Evolutionary conservation across 2,797 vertebrate genomes (phyloP).

Genomic region (Glossophaga mutica): DNA sequence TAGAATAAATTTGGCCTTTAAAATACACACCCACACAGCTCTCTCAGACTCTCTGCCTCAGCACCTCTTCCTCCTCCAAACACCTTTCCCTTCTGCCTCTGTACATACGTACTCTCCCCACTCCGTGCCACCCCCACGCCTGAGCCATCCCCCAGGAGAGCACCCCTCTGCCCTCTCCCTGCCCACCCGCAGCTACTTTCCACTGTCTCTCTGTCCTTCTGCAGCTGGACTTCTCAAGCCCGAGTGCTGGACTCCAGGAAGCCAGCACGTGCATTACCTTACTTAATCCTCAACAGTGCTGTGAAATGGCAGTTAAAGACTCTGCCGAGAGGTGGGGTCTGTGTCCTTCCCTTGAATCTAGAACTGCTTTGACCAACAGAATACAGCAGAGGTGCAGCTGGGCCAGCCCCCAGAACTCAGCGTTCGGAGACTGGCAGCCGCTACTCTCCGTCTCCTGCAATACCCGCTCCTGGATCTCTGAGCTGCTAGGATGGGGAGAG

Average conservation of each 20-base stretch:
- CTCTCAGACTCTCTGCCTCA: neutral
- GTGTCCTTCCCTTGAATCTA: neutral
- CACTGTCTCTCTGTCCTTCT: neutral
- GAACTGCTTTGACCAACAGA: neutral
- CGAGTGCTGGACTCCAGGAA: neutral
- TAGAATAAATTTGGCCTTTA: constrained; percentile 48
- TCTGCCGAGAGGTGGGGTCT: neutral
- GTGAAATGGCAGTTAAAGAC: neutral
- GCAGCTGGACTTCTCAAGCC: neutral
- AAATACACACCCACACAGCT: constrained; percentile 7
- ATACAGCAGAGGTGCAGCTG: neutral
- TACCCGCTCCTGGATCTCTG: neutral
- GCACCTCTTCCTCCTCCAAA: neutral
- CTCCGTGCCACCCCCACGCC: neutral
- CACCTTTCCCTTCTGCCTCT: neutral
- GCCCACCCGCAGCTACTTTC: neutral
- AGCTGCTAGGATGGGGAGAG: neutral
- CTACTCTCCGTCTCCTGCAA: neutral
- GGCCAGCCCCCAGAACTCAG: neutral
- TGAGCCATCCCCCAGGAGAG: neutral
- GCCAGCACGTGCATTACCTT: neutral
- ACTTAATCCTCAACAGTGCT: neutral
- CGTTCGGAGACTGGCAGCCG: neutral
- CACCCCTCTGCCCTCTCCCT: neutral
- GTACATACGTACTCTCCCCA: neutral